Percentiles rank a stretch among this genome's conserved stretches.
Conservation (phyloP, 2,113 vertebrate species). For the Empidonax alnorum region DNA sequence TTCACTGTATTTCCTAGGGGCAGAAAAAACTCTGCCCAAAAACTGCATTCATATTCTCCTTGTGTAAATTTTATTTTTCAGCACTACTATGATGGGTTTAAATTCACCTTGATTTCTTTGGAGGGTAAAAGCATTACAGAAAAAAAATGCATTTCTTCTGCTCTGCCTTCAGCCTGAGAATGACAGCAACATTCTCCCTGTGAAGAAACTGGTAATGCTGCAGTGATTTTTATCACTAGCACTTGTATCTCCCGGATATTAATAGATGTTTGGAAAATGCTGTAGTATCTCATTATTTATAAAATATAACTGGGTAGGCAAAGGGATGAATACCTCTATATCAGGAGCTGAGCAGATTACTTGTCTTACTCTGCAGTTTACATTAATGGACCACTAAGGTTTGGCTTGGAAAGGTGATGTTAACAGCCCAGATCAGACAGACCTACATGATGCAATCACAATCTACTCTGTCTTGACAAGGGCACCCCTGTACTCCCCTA, state of each 20-base stretch:
- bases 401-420: not conserved
- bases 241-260: conserved; percentile 49
- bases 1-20: conserved; percentile 11
- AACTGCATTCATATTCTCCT: conserved; percentile 10
- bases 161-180: conserved; percentile 25
- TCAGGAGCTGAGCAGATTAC: not conserved
- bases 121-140: conserved; percentile 51
- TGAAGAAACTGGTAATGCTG: conserved; percentile 26
- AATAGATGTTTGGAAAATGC: conserved; percentile 50
- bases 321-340: not conserved
- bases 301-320: not conserved
- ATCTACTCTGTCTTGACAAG: not conserved
- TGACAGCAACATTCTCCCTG: conserved; percentile 32
- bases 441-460: not conserved
- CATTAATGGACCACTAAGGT: not conserved
- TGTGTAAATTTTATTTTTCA: conserved; percentile 28
- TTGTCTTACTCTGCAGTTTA: not conserved
- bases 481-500: not conserved
- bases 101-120: conserved; percentile 72
- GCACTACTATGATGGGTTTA: conserved; percentile 33
- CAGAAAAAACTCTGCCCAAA: not conserved
- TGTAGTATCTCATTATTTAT: conserved; percentile 37
- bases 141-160: conserved; percentile 27
- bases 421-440: not conserved
- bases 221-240: conserved; percentile 61